A percentile compares a stretch with the other conserved stretches of the same genome.
Conservation (phyloP, 1,140 invertebrate species). For the Musca vetustissima region DNA sequence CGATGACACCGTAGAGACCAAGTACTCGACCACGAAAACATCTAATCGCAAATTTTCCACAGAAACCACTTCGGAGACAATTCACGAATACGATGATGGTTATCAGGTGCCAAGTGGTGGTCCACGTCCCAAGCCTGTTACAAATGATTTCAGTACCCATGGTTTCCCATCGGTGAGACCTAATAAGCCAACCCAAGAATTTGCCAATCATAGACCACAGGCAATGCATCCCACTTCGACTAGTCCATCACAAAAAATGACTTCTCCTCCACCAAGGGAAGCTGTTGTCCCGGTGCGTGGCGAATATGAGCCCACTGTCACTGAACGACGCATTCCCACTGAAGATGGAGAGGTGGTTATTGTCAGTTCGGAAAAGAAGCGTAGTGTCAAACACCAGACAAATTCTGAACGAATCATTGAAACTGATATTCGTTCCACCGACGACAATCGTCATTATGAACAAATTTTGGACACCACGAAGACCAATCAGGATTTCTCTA, state of each 20-base stretch:
- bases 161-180: slow-evolving; percentile 50
- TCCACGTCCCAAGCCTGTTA: slow-evolving; percentile 4
- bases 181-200: slow-evolving; percentile 51
- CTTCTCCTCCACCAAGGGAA: not conserved
- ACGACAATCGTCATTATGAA: slow-evolving; percentile 28
- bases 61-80: slow-evolving; percentile 50
- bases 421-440: slow-evolving; percentile 36
- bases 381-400: slow-evolving; percentile 36
- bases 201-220: slow-evolving; percentile 36
- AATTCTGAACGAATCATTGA: slow-evolving; percentile 45
- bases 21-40: slow-evolving; percentile 45
- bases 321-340: not conserved
- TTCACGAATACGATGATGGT: slow-evolving; percentile 41
- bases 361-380: slow-evolving; percentile 33
- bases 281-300: not conserved
- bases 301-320: slow-evolving; percentile 8
- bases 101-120: not conserved
- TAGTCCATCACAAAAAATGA: not conserved
- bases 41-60: slow-evolving; percentile 48
- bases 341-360: slow-evolving; percentile 35
- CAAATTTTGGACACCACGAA: not conserved
- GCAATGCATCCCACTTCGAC: not conserved
- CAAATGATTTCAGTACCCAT: slow-evolving; percentile 45
- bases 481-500: slow-evolving; percentile 18
- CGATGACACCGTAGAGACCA: slow-evolving; percentile 32